Percentiles rank a stretch among this genome's conserved stretches.
phyloP scores from a whole-genome alignment of 2,797 vertebrate genomes.

The Thunnus albacares region DNA sequence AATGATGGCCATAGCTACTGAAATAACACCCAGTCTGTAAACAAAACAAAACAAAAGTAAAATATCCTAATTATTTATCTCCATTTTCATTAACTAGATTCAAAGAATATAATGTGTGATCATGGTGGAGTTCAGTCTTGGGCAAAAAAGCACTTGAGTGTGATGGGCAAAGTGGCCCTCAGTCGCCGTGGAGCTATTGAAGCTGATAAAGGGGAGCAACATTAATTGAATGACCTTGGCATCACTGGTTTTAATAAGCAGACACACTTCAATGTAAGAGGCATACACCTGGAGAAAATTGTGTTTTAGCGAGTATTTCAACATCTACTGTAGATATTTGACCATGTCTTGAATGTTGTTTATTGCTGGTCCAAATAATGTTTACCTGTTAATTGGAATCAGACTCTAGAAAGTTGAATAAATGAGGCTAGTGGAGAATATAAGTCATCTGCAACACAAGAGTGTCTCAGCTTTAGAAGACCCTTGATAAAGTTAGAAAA shows the following conservation, averaged over 20 bases:
- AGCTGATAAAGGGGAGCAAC: conserved; percentile 76
- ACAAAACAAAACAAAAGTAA: background rate
- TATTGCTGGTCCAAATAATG: conserved; percentile 61
- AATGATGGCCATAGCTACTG: background rate
- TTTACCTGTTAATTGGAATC: conserved; percentile 65
- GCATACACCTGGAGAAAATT: conserved; percentile 67
- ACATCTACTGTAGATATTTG: conserved; percentile 57
- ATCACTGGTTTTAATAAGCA: conserved; percentile 75
- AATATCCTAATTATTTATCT: conserved; percentile 56
- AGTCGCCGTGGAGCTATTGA: conserved; percentile 69
- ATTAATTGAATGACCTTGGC: conserved; percentile 83
- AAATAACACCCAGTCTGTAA: conserved; percentile 8
- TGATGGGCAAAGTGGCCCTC: conserved; percentile 75
- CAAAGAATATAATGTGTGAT: conserved; percentile 51
- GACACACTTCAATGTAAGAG: conserved; percentile 70
- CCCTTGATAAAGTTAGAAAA: background rate
- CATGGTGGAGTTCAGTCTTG: conserved; percentile 56
- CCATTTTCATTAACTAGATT: conserved; percentile 45
- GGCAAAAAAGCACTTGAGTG: conserved; percentile 82
- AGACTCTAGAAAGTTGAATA: conserved; percentile 53
- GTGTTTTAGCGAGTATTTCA: conserved; percentile 67
- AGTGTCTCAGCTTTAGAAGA: conserved; percentile 6
- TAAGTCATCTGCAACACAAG: conserved; percentile 33
- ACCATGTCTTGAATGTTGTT: conserved; percentile 67
- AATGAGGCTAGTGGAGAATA: conserved; percentile 40